These are phyloP conservation scores for Andrena minutula DNA, from an alignment of 2,888 invertebrate species.

Conservation along the genomic window DNA sequence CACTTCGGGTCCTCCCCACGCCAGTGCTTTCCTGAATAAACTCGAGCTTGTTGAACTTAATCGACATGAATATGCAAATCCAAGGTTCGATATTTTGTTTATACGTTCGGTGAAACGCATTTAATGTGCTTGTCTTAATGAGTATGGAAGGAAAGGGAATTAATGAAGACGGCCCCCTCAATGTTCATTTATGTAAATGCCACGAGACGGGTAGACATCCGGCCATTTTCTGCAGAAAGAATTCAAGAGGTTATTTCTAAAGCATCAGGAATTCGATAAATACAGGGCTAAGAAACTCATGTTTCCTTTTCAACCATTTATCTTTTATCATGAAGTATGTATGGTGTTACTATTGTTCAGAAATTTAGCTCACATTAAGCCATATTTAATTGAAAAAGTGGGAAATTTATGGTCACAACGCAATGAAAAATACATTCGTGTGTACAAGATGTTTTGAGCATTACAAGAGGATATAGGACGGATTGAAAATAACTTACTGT, in stretches of 20 bases:
- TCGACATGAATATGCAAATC: background rate
- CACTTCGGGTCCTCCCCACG: no score
- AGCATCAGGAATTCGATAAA: background rate
- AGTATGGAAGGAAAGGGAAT: conserved; percentile 34
- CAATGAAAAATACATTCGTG: no score
- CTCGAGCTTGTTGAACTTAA: background rate
- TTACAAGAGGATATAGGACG: no score
- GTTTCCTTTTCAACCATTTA: background rate
- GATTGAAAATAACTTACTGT: background rate
- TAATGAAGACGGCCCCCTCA: conserved; percentile 20
- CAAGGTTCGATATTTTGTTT: conserved; percentile 1
- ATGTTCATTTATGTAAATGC: conserved; percentile 44
- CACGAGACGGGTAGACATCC: conserved; percentile 33
- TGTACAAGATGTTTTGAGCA: no score
- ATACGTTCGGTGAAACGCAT: conserved; percentile 21
- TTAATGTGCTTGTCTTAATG: conserved; percentile 21
- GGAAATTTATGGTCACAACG: no score
- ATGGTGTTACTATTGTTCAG: background rate
- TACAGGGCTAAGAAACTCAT: background rate
- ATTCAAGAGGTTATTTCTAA: conserved; percentile 9
- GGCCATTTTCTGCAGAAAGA: conserved; percentile 21
- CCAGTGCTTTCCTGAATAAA: background rate
- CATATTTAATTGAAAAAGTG: background rate
- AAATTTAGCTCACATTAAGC: background rate
- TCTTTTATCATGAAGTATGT: background rate